Conservation (phyloP, 2,113 vertebrate species). For the Pungitius pungitius region DNA sequence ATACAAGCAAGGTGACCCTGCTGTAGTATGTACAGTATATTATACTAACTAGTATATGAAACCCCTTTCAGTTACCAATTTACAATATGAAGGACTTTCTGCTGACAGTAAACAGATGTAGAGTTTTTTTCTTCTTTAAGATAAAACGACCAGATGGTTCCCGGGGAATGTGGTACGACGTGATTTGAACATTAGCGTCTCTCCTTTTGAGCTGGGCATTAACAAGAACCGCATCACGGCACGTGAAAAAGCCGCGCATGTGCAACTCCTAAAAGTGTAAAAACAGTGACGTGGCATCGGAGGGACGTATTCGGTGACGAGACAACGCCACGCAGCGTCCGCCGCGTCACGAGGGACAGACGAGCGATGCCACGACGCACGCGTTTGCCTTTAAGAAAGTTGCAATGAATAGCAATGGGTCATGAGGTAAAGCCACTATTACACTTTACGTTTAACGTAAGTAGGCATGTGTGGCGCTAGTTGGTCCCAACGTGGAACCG, state of each 20-base stretch:
- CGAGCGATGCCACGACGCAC: conserved; percentile 18
- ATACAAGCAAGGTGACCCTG: conserved; percentile 23
- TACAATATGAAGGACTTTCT: background rate
- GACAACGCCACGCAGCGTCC: conserved; percentile 17
- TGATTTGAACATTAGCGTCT: background rate
- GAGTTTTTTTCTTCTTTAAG: background rate
- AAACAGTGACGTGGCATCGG: background rate
- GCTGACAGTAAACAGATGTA: background rate
- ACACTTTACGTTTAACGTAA: background rate
- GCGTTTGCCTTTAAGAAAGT: conserved; percentile 26
- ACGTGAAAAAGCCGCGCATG: background rate
- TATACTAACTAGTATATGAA: no score
- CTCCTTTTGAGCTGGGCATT: background rate
- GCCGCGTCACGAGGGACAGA: conserved; percentile 15
- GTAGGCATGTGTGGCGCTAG: background rate
- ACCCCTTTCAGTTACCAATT: background rate
- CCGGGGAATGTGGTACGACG: no score
- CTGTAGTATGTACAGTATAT: no score
- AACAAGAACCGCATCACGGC: background rate
- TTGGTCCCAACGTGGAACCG: background rate
- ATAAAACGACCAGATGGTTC: background rate
- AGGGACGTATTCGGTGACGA: background rate
- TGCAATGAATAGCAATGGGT: background rate
- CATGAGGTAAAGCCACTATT: background rate
- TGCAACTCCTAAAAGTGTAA: background rate